Evolutionary conservation across 2,113 vertebrate species (phyloP).

Genomic region (Pelecanoides urinatrix): DNA sequence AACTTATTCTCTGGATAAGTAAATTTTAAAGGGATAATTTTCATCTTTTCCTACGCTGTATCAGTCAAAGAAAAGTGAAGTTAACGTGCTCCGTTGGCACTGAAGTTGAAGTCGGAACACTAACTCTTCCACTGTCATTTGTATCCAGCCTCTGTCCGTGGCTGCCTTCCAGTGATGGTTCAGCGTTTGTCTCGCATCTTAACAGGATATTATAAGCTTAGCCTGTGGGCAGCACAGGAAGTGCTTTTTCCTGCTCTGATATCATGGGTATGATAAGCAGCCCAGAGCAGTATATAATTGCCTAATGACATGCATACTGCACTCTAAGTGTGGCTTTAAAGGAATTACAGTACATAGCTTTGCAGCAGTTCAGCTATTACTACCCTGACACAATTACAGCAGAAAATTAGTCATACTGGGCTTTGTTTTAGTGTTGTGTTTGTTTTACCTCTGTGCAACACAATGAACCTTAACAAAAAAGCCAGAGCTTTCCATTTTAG

Average conservation of each 20-base stretch:
- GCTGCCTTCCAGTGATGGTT: not conserved
- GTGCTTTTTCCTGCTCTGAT: not conserved
- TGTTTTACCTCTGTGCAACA: not conserved
- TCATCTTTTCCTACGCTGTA: not conserved
- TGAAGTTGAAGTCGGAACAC: not conserved
- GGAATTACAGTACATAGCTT: not conserved
- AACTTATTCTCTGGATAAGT: not conserved
- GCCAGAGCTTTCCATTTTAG: not conserved
- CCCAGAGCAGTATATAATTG: not conserved
- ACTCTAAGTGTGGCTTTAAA: not conserved
- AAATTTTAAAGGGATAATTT: not conserved
- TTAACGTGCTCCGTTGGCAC: fast-evolving
- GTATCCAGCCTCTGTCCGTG: not conserved
- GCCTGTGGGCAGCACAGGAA: not conserved
- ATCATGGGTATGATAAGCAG: not conserved
- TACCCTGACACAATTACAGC: not conserved
- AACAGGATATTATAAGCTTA: not conserved
- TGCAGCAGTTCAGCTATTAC: not conserved
- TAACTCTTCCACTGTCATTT: not conserved
- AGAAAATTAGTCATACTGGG: not conserved
- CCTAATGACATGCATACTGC: not conserved
- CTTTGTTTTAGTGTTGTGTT: not conserved
- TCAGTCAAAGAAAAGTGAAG: not conserved
- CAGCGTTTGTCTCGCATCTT: not conserved
- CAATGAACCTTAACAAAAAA: not conserved